These are phyloP conservation scores for Caenorhabditis elegans DNA, from an alignment of 1,140 invertebrate genomes.

Conservation along the genomic window WBcel235 BX284605.5:20675501-20676000, in stretches of 20 bases:
- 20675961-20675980: background rate
- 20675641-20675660: background rate
- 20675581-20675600: background rate
- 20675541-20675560: background rate
- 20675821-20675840: constrained; percentile 30
- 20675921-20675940: constrained; percentile 27
- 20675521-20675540: background rate
- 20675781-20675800: background rate
- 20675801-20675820: constrained; percentile 13
- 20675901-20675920: constrained; percentile 28
- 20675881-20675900: background rate
- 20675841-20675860: constrained; percentile 2
- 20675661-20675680: no score
- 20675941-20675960: constrained; percentile 36
- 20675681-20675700: no score
- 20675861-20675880: background rate
- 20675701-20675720: no score
- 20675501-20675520: background rate
- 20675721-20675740: no score
- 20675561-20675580: background rate
- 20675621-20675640: background rate
- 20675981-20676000: background rate
- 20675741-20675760: background rate
- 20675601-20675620: background rate
- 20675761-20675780: background rate